A percentile compares a stretch with the other conserved stretches of the same genome.
These are phyloP conservation scores for Monomorium pharaonis DNA, from an alignment of 1,140 invertebrate species.

Conservation along the genomic window DNA sequence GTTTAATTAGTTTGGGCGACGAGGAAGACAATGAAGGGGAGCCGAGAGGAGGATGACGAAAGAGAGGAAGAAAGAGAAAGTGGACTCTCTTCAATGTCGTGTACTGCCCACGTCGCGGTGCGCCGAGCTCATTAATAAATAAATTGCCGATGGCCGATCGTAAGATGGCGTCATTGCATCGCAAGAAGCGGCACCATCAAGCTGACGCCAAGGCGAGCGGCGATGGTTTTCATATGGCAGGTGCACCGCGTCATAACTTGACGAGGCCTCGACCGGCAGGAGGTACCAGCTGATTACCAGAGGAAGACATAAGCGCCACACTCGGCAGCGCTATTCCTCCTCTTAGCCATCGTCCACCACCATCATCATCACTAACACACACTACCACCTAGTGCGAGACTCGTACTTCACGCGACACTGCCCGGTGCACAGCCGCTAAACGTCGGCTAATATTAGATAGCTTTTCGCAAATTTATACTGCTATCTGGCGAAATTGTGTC, in stretches of 20 bases:
- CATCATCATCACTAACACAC: slow-evolving; percentile 4
- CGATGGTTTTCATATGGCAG: slow-evolving; percentile 64
- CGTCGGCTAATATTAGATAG: slow-evolving; percentile 43
- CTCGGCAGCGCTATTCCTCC: slow-evolving; percentile 53
- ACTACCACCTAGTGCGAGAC: slow-evolving; percentile 65
- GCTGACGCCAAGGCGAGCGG: slow-evolving; percentile 53
- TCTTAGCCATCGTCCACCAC: slow-evolving; percentile 55
- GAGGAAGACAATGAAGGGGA: slow-evolving; percentile 29
- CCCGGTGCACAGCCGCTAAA: slow-evolving; percentile 21
- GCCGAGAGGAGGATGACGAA: background rate
- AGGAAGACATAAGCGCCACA: slow-evolving; percentile 70
- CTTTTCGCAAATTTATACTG: slow-evolving; percentile 46
- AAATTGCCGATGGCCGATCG: slow-evolving; percentile 65
- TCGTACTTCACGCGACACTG: slow-evolving; percentile 36
- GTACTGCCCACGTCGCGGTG: slow-evolving; percentile 36
- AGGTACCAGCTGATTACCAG: slow-evolving; percentile 73
- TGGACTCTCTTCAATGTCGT: slow-evolving; percentile 23
- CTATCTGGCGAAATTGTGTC: background rate
- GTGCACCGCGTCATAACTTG: slow-evolving; percentile 69
- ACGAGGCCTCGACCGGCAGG: slow-evolving; percentile 69
- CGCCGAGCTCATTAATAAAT: slow-evolving; percentile 64
- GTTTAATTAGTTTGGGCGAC: slow-evolving; percentile 64
- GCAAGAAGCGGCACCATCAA: slow-evolving; percentile 52
- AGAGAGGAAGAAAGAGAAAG: background rate
- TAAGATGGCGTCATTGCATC: slow-evolving; percentile 34